A percentile compares a stretch with the other conserved stretches of the same genome.
phyloP scores from a whole-genome alignment of 2,888 invertebrate species.

The Poecilus cupreus region DNA sequence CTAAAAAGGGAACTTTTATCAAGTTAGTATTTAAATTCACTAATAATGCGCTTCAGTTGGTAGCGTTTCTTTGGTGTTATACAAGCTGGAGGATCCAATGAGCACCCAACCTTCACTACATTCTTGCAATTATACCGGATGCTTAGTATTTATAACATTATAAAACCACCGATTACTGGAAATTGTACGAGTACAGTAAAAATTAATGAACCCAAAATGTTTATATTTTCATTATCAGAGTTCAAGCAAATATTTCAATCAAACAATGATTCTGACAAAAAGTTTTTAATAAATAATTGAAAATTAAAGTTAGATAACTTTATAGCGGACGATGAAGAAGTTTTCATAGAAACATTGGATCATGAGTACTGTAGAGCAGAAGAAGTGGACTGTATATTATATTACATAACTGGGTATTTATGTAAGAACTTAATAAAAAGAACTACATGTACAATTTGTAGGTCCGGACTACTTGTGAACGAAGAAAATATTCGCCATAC shows the following conservation, averaged over 20 bases:
- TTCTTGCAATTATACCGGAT: not conserved
- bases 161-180: not conserved
- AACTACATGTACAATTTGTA: not conserved
- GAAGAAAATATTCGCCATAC: not conserved
- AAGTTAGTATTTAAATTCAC: no score
- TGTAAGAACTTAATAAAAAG: not conserved
- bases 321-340: not conserved
- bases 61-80: conserved; percentile 43
- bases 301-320: not conserved
- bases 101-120: not conserved
- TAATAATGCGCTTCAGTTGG: not conserved
- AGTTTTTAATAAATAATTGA: not conserved
- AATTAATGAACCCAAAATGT: not conserved
- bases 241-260: not conserved
- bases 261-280: not conserved
- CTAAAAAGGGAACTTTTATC: no score
- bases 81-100: conserved; percentile 41
- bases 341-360: not conserved
- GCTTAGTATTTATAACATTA: not conserved
- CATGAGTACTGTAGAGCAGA: not conserved
- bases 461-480: no score
- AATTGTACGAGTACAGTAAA: not conserved
- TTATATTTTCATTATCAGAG: not conserved
- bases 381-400: not conserved
- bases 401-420: not conserved